Conservation (phyloP, 2,888 invertebrate species). For the Brachyopa scutellaris region DNA sequence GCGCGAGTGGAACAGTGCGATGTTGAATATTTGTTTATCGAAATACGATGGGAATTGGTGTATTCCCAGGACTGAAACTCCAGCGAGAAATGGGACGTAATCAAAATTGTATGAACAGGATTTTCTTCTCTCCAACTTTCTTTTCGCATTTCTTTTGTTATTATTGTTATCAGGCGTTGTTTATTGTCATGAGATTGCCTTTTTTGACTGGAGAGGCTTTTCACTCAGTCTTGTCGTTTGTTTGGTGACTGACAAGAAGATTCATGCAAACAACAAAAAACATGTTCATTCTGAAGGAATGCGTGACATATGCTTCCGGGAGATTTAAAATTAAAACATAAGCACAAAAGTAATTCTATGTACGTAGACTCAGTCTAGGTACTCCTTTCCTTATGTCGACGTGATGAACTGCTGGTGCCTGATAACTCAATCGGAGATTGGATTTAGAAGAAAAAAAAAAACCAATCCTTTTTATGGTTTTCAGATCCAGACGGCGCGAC, state of each 20-base stretch:
- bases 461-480: no score
- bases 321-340: no score
- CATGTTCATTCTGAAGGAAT: neutral
- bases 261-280: neutral
- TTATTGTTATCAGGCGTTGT: conserved; percentile 33
- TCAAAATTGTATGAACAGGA: conserved; percentile 31
- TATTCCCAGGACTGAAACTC: conserved; percentile 11
- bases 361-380: no score
- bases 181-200: conserved; percentile 39
- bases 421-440: no score
- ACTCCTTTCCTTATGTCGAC: no score
- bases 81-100: neutral
- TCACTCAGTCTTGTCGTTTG: neutral
- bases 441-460: no score
- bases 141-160: conserved; percentile 7
- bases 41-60: conserved; percentile 36
- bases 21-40: conserved; percentile 35
- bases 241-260: neutral
- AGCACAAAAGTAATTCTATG: no score
- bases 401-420: no score
- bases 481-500: no score
- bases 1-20: neutral
- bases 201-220: conserved; percentile 6
- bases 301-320: neutral
- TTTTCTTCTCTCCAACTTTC: neutral